Base-by-base conservation (phyloP, 2,113 vertebrate genomes). In the Misgurnus mizolepis region DNA sequence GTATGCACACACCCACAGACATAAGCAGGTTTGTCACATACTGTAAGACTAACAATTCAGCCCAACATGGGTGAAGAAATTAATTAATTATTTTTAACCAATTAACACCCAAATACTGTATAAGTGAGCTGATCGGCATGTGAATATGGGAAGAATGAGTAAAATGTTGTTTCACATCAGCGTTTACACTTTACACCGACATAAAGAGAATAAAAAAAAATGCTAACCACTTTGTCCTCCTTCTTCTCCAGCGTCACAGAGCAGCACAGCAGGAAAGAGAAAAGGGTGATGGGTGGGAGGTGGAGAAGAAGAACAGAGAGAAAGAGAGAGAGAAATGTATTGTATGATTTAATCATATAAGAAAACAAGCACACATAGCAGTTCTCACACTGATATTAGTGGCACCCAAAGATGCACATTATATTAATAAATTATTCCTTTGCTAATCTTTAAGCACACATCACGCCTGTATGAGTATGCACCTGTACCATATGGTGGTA, bases 151-250 rank as follows among this genome's bases (percentile, higher is more conserved):
- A 39, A 18, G 6, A 64, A 2, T 22, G 43, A 14, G 45, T 43
- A 65, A 0, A 58, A 41, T n/a, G 41, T 34, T 22, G 22, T 66
- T 66, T 43, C 41, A 66, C 6, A 53, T 71, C 50, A 18, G 69
- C 11, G 18, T 61, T 61, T 15, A 41, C 27, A 67, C 15, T 66
- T 10, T 22, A 50, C 47, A 67, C 61, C 66, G 6, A 66, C 61
- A 78, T 5, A 62, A 61, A 67, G 47, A 64, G 10, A 61, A n/a
- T 66, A 69, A 11, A 68, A 69, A 11, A 68, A 69, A 15, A 81
- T n/a, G 17, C 67, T 84, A 81, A 81, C 60, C 53, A 84, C 75
- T 80, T 81, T 84, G 58, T 84, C 73, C 45, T 80, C 78, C 68
- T 78, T 83, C 77, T 83, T 81, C 79, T 84, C 69, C 79, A 47